phyloP scores from a whole-genome alignment of 2,797 vertebrate genomes.

The Discoglossus pictus region DNA sequence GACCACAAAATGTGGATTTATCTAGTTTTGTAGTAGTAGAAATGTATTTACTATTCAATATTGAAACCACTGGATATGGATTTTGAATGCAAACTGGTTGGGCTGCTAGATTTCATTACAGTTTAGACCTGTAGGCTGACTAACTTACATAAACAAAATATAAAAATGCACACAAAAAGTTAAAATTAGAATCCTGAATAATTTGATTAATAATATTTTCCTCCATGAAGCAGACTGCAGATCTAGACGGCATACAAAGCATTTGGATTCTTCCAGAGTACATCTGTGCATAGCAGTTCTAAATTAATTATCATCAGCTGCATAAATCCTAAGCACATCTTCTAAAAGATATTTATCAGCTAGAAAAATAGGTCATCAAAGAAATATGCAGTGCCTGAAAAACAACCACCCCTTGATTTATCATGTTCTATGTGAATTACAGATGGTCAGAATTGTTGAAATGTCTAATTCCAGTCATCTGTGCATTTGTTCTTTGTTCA shows the following conservation, averaged over 20 bases:
- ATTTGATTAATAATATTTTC: too few relatives aligned
- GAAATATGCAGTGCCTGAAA: constrained; percentile 64
- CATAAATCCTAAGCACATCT: constrained; percentile 63
- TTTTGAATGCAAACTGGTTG: too few relatives aligned
- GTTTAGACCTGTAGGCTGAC: too few relatives aligned
- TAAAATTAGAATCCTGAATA: too few relatives aligned
- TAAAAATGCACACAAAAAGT: constrained; percentile 48
- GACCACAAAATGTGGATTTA: too few relatives aligned
- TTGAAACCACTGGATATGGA: too few relatives aligned
- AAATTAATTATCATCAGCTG: constrained; percentile 67
- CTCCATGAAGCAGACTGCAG: background rate
- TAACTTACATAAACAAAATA: too few relatives aligned
- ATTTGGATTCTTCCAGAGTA: constrained; percentile 51
- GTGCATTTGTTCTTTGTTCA: constrained; percentile 4
- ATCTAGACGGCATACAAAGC: constrained; percentile 2
- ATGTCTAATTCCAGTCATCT: constrained; percentile 45
- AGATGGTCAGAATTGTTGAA: constrained; percentile 63
- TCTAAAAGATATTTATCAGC: constrained; percentile 63
- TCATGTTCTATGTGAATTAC: constrained; percentile 56
- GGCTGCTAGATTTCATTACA: too few relatives aligned
- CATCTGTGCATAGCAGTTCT: constrained; percentile 50
- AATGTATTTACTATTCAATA: too few relatives aligned
- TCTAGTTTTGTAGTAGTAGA: too few relatives aligned
- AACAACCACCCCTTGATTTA: constrained; percentile 62
- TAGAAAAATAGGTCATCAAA: constrained; percentile 63